phyloP scores from a whole-genome alignment of 2,888 invertebrate genomes.

The Ornithoptera priamus region DNA sequence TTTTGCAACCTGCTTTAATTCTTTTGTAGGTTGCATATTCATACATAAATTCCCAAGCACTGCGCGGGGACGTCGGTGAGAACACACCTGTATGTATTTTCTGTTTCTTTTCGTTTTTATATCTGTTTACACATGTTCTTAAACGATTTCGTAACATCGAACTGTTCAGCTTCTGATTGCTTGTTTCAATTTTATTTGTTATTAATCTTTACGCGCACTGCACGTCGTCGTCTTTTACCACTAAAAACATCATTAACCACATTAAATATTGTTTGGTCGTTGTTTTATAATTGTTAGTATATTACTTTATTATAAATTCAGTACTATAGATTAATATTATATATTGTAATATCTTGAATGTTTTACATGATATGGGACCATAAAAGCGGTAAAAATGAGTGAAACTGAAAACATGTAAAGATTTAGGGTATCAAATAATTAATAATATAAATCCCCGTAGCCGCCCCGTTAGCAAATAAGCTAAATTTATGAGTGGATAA shows the following conservation, averaged over 20 bases:
- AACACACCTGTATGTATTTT: slow-evolving; percentile 86
- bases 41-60: slow-evolving; percentile 74
- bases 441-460: too few species aligned
- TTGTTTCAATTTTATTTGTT: slow-evolving; percentile 13
- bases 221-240: slow-evolving; percentile 14
- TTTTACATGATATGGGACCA: too few species aligned
- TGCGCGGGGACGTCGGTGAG: slow-evolving; percentile 78
- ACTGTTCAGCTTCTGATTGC: slow-evolving; percentile 19
- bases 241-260: slow-evolving; percentile 18
- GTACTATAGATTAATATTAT: background rate
- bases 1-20: slow-evolving; percentile 78
- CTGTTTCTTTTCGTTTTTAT: slow-evolving; percentile 51
- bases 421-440: too few species aligned
- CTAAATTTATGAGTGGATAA: too few species aligned
- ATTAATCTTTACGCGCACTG: slow-evolving; percentile 15
- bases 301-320: background rate
- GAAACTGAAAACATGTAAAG: too few species aligned
- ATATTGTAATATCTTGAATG: too few species aligned
- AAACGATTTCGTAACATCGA: slow-evolving; percentile 17
- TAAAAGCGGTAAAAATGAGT: too few species aligned
- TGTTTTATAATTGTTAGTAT: background rate
- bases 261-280: background rate
- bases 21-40: slow-evolving; percentile 83
- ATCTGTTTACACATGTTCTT: slow-evolving; percentile 33
- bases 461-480: too few species aligned